A percentile compares a stretch with the other conserved stretches of the same genome.
These are phyloP conservation scores for Sitta carolinensis DNA, from an alignment of 2,797 vertebrate genomes.

Conservation along the genomic window DNA sequence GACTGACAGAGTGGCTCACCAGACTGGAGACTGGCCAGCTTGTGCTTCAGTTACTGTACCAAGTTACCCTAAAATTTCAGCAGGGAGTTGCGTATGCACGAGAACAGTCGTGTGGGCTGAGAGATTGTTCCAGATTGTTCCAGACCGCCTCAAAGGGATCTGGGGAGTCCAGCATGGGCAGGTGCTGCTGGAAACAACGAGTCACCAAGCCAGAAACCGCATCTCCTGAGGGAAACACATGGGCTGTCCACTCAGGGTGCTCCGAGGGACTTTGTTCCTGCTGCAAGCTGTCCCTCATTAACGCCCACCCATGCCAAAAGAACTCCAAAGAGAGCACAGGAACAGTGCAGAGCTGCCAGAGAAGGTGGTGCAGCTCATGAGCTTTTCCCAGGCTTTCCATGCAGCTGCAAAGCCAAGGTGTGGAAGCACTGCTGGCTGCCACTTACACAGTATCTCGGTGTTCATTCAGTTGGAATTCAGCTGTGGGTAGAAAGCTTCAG, in stretches of 20 bases:
- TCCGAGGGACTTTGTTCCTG: not conserved
- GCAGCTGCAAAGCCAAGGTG: not conserved
- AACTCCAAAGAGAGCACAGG: not conserved
- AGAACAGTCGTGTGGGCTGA: not conserved
- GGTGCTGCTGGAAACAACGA: not conserved
- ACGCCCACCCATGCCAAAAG: not conserved
- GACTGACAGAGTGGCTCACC: not conserved
- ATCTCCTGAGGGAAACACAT: fast-evolving
- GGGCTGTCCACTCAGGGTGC: fast-evolving
- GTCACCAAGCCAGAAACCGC: not conserved
- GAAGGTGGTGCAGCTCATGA: not conserved
- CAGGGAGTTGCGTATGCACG: not conserved
- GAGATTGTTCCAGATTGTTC: not conserved
- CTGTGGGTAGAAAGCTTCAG: not conserved
- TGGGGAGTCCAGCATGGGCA: fast-evolving
- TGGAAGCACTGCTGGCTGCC: not conserved
- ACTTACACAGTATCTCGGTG: fast-evolving
- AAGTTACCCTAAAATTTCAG: not conserved
- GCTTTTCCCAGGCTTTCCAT: not conserved
- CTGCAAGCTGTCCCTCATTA: not conserved
- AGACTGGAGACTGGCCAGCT: not conserved
- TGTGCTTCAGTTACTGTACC: not conserved
- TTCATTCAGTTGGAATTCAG: not conserved
- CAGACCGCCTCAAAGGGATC: not conserved
- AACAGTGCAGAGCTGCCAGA: not conserved